phyloP scores from a whole-genome alignment of 2,113 vertebrate species.

The Alaudala cheleensis region DNA sequence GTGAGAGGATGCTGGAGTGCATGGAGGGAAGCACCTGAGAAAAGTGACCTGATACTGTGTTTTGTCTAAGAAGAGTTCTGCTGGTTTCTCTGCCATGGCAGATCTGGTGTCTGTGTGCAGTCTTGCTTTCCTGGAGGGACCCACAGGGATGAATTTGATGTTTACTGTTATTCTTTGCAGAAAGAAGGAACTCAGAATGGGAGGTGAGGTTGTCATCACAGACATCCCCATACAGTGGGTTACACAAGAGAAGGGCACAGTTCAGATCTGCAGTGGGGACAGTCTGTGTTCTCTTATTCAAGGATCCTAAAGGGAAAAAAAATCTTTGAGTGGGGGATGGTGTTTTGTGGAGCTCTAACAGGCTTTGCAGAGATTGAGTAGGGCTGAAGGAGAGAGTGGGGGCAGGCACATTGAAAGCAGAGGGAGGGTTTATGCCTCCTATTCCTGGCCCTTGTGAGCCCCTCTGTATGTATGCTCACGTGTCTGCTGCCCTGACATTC shows the following conservation, averaged over 20 bases:
- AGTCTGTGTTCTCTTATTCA: background rate
- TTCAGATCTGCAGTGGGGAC: background rate
- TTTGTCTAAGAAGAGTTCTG: background rate
- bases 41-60: background rate
- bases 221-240: rapidly evolving
- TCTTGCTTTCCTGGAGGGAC: background rate
- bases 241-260: background rate
- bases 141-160: background rate
- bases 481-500: background rate
- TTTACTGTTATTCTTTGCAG: background rate
- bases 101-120: background rate
- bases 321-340: background rate
- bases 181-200: background rate
- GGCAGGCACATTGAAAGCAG: background rate
- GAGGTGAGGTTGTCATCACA: background rate
- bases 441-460: background rate
- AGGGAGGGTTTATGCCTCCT: background rate
- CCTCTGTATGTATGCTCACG: rapidly evolving
- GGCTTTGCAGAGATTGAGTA: background rate
- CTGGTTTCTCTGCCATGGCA: background rate
- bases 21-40: background rate
- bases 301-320: background rate
- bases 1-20: background rate
- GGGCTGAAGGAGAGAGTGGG: background rate
- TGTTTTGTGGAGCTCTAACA: background rate